Evolutionary conservation across 2,113 vertebrate genomes (phyloP), one percentile per base, ranked within the genome.

Genomic region (Indicator maculatus): DNA sequence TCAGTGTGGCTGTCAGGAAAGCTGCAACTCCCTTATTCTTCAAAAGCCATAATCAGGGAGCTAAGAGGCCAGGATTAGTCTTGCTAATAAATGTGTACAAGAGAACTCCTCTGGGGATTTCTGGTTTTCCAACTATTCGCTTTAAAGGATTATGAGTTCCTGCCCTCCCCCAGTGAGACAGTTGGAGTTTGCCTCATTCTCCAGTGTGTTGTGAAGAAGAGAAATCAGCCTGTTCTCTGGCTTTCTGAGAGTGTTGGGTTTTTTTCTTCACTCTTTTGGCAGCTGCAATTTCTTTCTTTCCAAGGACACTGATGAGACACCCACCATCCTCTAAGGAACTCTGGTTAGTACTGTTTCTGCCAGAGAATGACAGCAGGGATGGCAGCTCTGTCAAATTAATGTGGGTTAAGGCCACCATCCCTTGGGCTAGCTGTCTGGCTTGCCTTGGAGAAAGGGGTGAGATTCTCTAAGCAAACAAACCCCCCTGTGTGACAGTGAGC

Each of bases 81-180:
- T 93, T 81, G 41, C 36, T 91, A 91, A 83, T 91, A 88, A 74
- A 71, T 26, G 33, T 45, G 47, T 89, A 77, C 72, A 72, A 77
- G 38, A 91, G 30, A 91, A 80, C 6, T 86, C 76, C 53, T 78
- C 38, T 64, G 73, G 44, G 86, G n/a, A n/a, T 86, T 95, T 86
- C 23, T 88, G 33, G 5, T 91, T 83, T 89, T 44, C 67, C 47
- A 38, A 28, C 66, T 94, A 21, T 83, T 89, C 91, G 27, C 72
- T 90, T 71, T 81, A 95, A 93, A 72, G 53, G 56, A 75, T 81
- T 73, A 52, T 13, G 14, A 86, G 11, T 83, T 93, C 80, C 24
- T 69, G 13, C 27, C 7, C 30, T 55, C 12, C 44, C 7, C 0
- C 13, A n/a, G 8, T 39, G 79, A 91, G 28, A 77, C 19, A 30